These are phyloP conservation scores for Aeoliscus strigatus DNA, from an alignment of 2,797 vertebrate species.

Conservation along the genomic window DNA sequence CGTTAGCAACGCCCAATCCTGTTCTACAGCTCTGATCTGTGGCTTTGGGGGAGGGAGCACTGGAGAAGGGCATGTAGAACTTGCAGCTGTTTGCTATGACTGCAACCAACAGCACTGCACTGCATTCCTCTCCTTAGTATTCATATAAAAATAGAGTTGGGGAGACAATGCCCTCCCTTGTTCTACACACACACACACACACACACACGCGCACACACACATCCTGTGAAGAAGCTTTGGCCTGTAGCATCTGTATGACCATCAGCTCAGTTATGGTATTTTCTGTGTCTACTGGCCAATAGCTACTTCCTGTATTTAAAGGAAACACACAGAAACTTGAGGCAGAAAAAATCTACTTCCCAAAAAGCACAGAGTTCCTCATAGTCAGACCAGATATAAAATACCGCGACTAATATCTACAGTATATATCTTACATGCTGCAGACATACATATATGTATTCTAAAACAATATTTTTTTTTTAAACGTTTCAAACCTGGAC, in stretches of 20 bases:
- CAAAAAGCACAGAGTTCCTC: background rate
- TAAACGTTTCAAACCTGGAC: background rate
- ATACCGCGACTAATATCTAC: background rate
- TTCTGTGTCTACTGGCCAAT: slow-evolving; percentile 18
- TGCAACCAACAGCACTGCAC: slow-evolving; percentile 24
- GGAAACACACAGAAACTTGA: slow-evolving; percentile 1
- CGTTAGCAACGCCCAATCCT: slow-evolving; percentile 64
- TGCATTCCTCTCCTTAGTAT: slow-evolving; percentile 60
- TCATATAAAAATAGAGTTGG: slow-evolving; percentile 69
- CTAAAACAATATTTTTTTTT: too few relatives aligned
- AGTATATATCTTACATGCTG: background rate
- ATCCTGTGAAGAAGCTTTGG: slow-evolving; percentile 65
- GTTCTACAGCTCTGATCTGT: slow-evolving; percentile 22
- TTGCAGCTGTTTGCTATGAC: slow-evolving; percentile 61
- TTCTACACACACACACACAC: too few relatives aligned
- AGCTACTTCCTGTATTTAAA: slow-evolving; percentile 20
- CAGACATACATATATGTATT: too few relatives aligned
- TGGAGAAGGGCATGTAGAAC: slow-evolving; percentile 13
- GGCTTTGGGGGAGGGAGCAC: slow-evolving; percentile 8
- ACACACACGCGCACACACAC: too few relatives aligned
- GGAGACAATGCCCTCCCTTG: slow-evolving; percentile 64
- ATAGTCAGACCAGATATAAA: background rate
- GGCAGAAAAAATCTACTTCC: background rate
- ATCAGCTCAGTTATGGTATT: slow-evolving; percentile 16
- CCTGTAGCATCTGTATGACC: slow-evolving; percentile 11